Percentiles rank a stretch among this genome's conserved stretches.
Evolutionary conservation across 2,113 vertebrate species (phyloP).

Genomic region (Nymphicus hollandicus): DNA sequence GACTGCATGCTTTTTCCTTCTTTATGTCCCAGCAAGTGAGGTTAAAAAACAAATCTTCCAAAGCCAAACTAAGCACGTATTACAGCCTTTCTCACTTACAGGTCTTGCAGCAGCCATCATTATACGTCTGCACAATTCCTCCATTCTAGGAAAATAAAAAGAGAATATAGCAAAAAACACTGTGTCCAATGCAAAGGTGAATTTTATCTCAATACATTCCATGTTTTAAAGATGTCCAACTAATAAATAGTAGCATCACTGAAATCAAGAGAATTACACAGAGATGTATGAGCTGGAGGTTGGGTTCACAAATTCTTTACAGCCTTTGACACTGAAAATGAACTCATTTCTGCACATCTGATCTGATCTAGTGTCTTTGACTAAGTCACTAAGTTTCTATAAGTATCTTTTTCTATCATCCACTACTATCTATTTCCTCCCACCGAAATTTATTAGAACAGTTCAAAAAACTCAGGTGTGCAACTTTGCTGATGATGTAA

Average conservation of each 20-base stretch:
- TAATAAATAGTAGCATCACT: neutral
- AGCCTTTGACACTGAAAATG: neutral
- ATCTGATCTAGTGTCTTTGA: neutral
- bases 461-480: neutral
- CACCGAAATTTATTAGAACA: neutral
- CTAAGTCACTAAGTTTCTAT: neutral
- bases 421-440: neutral
- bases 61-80: conserved; percentile 75
- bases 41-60: conserved; percentile 57
- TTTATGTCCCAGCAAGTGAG: conserved; percentile 48
- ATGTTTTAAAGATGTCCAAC: neutral
- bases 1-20: conserved; percentile 68
- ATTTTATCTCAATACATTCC: neutral
- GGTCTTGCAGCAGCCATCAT: conserved; percentile 96
- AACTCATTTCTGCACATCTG: neutral
- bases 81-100: conserved; percentile 85
- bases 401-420: neutral
- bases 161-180: conserved; percentile 58
- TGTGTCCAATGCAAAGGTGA: neutral
- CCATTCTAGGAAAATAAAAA: conserved; percentile 84
- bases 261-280: neutral
- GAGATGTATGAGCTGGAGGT: neutral
- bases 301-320: neutral
- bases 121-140: conserved; percentile 87
- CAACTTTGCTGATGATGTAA: neutral